Conservation (phyloP, 2,888 invertebrate genomes). For the Protonemura montana region DNA sequence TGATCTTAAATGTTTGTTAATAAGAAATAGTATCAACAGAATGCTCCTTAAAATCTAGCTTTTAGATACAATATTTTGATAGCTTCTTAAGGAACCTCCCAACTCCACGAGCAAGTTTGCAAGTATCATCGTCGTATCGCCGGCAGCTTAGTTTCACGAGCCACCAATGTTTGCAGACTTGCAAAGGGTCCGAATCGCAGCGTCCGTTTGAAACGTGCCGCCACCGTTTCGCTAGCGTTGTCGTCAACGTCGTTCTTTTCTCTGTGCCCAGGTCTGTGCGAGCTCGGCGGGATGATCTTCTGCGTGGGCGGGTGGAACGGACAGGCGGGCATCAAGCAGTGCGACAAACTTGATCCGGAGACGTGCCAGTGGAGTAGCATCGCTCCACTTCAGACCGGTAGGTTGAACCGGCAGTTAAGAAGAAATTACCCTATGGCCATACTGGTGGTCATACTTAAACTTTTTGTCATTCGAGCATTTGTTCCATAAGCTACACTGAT, state of each 20-base stretch:
- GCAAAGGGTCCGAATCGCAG: neutral
- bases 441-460: no score
- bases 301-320: conserved; percentile 85
- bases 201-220: neutral
- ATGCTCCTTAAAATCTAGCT: no score
- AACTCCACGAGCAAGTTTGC: no score
- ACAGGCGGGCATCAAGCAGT: conserved; percentile 71
- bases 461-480: no score
- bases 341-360: conserved; percentile 74
- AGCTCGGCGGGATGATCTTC: conserved; percentile 71
- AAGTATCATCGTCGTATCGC: neutral
- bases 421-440: no score
- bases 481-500: no score
- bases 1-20: no score
- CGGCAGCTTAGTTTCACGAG: neutral
- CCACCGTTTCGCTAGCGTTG: neutral
- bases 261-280: conserved; percentile 65
- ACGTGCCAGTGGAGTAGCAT: conserved; percentile 72
- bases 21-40: no score
- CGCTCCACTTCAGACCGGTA: conserved; percentile 72
- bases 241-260: neutral
- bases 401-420: no score
- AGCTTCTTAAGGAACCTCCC: no score
- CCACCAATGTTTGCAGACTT: conserved; percentile 30
- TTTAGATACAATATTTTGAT: no score